Evolutionary conservation across 2,113 vertebrate species (phyloP).

Genomic region (Antennarius striatus): DNA sequence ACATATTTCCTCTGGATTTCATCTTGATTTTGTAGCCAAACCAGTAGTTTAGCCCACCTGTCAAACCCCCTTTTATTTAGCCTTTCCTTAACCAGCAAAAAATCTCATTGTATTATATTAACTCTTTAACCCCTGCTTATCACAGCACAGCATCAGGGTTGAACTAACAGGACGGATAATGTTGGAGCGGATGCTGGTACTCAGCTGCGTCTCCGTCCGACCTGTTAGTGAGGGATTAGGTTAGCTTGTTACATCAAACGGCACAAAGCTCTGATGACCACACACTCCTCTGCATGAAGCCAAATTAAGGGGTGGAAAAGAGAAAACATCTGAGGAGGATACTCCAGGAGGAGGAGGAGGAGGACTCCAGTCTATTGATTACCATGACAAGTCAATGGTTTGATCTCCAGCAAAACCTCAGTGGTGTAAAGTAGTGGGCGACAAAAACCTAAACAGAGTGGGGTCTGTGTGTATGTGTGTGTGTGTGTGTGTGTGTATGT

Average conservation of each 20-base stretch:
- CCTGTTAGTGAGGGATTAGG: conserved; percentile 72
- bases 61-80: too few relatives aligned
- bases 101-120: too few relatives aligned
- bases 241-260: conserved; percentile 63
- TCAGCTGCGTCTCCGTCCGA: conserved; percentile 57
- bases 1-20: too few relatives aligned
- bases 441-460: too few relatives aligned
- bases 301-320: conserved; percentile 54
- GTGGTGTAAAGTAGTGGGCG: neutral
- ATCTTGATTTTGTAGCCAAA: too few relatives aligned
- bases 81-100: too few relatives aligned
- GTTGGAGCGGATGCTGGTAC: conserved; percentile 44
- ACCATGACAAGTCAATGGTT: neutral
- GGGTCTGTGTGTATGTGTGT: too few relatives aligned
- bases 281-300: conserved; percentile 29
- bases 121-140: neutral
- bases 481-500: too few relatives aligned
- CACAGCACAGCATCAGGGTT: neutral
- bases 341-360: neutral
- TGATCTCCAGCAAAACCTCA: neutral
- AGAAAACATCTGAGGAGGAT: conserved; percentile 18
- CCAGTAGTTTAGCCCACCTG: too few relatives aligned
- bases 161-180: conserved; percentile 31
- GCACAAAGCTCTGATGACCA: conserved; percentile 44
- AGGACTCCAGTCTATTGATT: neutral